Evolutionary conservation across 2,113 vertebrate genomes (phyloP).

Genomic region (Ctenomys sociabilis): DNA sequence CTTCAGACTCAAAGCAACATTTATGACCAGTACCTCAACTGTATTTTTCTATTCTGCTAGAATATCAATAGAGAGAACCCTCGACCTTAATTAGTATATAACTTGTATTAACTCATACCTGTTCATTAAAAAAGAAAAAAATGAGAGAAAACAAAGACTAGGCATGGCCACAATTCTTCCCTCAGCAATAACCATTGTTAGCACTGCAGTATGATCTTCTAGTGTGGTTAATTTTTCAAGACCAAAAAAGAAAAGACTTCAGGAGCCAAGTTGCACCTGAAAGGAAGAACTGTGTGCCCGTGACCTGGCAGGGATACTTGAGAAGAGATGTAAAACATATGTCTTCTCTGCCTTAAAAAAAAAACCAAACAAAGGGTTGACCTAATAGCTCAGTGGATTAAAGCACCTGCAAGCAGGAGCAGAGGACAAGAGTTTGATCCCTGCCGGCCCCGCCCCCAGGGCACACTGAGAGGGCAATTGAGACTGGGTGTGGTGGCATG

Average conservation of each 20-base stretch:
- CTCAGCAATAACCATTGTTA: conserved; percentile 23
- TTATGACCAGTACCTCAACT: not conserved
- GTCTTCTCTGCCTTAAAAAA: conserved; percentile 13
- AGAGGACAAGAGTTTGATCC: no score
- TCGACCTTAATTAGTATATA: conserved; percentile 43
- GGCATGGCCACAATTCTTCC: not conserved
- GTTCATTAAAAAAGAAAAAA: not conserved
- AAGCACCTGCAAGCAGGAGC: no score
- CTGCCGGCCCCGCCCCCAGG: no score
- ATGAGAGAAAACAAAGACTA: conserved; percentile 35
- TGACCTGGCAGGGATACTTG: conserved; percentile 10
- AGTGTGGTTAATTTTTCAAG: conserved; percentile 70
- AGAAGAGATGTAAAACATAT: conserved; percentile 36
- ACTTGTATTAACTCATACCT: conserved; percentile 3
- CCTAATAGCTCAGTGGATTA: no score
- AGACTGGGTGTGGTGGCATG: no score
- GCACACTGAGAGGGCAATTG: no score
- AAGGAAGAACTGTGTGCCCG: conserved; percentile 24
- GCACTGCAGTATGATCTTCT: not conserved
- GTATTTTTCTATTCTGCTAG: conserved; percentile 14
- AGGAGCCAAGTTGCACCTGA: conserved; percentile 59
- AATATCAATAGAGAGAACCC: not conserved
- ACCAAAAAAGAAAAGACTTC: conserved; percentile 49
- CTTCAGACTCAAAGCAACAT: not conserved
- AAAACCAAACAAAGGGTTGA: no score